Conservation (phyloP, 2,113 vertebrate species). For the Passer montanus region DNA sequence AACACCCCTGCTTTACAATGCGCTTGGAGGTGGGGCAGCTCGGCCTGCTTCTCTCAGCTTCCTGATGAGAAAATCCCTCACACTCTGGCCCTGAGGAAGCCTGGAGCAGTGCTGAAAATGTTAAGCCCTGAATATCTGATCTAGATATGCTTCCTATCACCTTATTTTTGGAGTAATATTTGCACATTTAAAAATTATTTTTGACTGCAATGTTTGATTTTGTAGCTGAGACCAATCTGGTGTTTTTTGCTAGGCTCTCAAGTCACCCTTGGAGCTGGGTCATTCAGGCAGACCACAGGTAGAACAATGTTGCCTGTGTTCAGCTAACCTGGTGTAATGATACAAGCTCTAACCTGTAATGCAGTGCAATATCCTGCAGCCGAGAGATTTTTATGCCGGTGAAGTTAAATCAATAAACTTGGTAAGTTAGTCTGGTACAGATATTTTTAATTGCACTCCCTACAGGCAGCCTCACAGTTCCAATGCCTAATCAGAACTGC, state of each 20-base stretch:
- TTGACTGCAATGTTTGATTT: not conserved
- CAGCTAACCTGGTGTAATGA: not conserved
- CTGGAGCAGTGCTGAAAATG: not conserved
- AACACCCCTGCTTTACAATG: not conserved
- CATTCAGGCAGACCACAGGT: not conserved
- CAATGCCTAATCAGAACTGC: not conserved
- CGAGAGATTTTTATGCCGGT: not conserved
- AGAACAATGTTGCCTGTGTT: not conserved
- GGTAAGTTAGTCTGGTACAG: not conserved
- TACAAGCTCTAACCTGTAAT: not conserved
- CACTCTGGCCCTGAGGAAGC: not conserved
- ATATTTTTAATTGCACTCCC: not conserved
- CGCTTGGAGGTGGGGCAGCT: not conserved
- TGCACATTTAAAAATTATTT: not conserved
- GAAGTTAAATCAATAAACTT: conserved; percentile 4
- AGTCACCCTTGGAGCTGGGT: not conserved
- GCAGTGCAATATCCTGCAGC: not conserved
- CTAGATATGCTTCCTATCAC: not conserved
- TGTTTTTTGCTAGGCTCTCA: not conserved
- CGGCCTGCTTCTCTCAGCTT: not conserved
- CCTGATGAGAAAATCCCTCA: not conserved
- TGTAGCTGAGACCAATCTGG: not conserved
- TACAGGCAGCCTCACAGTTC: not conserved
- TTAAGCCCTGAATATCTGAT: not conserved
- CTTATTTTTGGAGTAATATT: not conserved